Conservation (phyloP, 1,140 invertebrate genomes). For the Ectropis grisescens region DNA sequence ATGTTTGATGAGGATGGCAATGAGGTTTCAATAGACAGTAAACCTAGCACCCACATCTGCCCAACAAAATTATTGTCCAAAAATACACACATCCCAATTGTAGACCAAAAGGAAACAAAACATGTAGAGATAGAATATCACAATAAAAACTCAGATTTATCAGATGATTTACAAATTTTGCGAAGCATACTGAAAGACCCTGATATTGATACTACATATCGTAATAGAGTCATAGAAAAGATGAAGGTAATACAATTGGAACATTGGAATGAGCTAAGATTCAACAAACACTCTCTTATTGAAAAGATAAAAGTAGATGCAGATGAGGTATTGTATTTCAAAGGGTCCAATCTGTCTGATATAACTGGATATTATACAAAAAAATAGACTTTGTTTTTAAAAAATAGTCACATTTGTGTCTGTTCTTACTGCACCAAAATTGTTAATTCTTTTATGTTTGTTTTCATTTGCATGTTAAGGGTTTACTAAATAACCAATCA, state of each 20-base stretch:
- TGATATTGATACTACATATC: slow-evolving; percentile 14
- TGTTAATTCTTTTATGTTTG: too few species aligned
- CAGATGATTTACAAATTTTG: slow-evolving; percentile 30
- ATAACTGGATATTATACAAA: slow-evolving; percentile 48
- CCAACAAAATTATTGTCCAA: slow-evolving; percentile 13
- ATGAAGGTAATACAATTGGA: slow-evolving; percentile 31
- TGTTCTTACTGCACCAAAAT: too few species aligned
- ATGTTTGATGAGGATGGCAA: slow-evolving; percentile 46
- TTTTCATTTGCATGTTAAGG: too few species aligned
- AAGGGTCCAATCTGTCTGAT: slow-evolving; percentile 38
- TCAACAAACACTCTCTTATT: slow-evolving; percentile 32
- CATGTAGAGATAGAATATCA: slow-evolving; percentile 27
- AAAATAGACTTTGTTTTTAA: too few species aligned
- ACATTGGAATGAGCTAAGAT: slow-evolving; percentile 30
- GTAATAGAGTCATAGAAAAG: slow-evolving; percentile 40
- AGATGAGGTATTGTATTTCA: slow-evolving; percentile 38
- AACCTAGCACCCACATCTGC: slow-evolving; percentile 33
- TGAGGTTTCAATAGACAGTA: slow-evolving; percentile 17
- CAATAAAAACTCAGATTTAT: slow-evolving; percentile 15
- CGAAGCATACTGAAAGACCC: slow-evolving; percentile 26
- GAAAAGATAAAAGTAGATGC: slow-evolving; percentile 35
- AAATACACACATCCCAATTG: slow-evolving; percentile 5
- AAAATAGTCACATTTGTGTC: too few species aligned
- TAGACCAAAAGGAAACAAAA: slow-evolving; percentile 7
- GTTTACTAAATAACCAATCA: too few species aligned